phyloP scores from a whole-genome alignment of 2,888 invertebrate species.

The Achlya flavicornis region DNA sequence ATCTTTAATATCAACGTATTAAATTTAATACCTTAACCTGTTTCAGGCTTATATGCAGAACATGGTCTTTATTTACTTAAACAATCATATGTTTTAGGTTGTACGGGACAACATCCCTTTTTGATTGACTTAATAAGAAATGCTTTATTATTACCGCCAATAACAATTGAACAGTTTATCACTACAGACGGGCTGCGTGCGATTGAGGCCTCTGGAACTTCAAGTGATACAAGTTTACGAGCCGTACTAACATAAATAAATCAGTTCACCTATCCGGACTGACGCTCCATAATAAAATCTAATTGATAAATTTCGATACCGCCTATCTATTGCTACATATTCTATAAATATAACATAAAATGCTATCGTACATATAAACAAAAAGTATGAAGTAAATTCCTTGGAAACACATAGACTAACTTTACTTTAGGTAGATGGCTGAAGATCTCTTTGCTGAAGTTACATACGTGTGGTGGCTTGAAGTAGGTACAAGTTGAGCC shows the following conservation, averaged over 20 bases:
- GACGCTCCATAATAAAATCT: conserved; percentile 32
- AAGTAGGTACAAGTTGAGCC: conserved; percentile 49
- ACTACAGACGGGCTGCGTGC: conserved; percentile 45
- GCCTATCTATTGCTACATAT: conserved; percentile 11
- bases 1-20: conserved; percentile 45
- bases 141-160: background rate
- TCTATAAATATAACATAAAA: background rate
- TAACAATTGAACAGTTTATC: background rate
- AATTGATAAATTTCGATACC: conserved; percentile 25
- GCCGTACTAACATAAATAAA: conserved; percentile 57
- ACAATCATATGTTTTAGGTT: too few relatives aligned
- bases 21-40: conserved; percentile 18
- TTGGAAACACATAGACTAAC: conserved; percentile 49
- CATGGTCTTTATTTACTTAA: background rate
- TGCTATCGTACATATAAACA: conserved; percentile 28
- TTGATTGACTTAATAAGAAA: background rate
- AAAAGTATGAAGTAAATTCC: conserved; percentile 31
- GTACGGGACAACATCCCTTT: background rate
- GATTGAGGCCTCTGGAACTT: conserved; percentile 50
- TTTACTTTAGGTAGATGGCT: conserved; percentile 45
- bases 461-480: conserved; percentile 61
- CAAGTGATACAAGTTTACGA: conserved; percentile 62
- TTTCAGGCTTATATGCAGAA: background rate
- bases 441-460: conserved; percentile 55
- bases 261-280: conserved; percentile 54